phyloP scores from a whole-genome alignment of 2,888 invertebrate species.

The Drosophila demipolita region DNA sequence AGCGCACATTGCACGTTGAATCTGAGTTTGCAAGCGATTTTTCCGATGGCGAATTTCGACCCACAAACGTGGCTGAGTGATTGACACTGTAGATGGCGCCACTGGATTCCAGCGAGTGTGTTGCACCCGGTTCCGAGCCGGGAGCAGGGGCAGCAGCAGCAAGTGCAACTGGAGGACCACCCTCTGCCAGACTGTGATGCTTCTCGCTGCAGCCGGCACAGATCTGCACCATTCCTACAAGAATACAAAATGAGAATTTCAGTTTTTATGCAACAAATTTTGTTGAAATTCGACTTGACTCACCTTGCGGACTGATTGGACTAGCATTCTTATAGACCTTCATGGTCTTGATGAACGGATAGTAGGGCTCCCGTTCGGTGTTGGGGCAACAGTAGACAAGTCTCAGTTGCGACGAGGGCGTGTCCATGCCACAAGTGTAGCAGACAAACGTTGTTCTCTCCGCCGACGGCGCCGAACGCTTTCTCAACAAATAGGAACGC shows the following conservation, averaged over 20 bases:
- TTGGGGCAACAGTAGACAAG: constrained; percentile 94
- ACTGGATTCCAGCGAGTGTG: constrained; percentile 55
- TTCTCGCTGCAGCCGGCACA: constrained; percentile 94
- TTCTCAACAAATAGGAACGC: constrained; percentile 92
- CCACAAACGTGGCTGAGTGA: constrained; percentile 57
- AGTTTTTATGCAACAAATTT: not conserved
- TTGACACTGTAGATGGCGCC: constrained; percentile 62
- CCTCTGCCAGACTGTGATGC: constrained; percentile 86
- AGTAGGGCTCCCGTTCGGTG: constrained; percentile 94
- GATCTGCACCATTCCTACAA: constrained; percentile 92
- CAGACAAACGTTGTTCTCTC: constrained; percentile 92
- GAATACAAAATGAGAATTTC: constrained; percentile 2
- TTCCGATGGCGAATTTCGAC: constrained; percentile 84
- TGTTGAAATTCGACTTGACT: constrained; percentile 6
- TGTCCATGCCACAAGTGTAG: constrained; percentile 94
- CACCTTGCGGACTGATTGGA: constrained; percentile 95
- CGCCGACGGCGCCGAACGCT: constrained; percentile 89
- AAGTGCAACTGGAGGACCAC: constrained; percentile 76
- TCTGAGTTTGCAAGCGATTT: constrained; percentile 84
- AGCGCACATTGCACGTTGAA: constrained; percentile 84
- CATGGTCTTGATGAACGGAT: constrained; percentile 93
- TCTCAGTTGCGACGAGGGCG: constrained; percentile 92
- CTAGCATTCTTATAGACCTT: constrained; percentile 93
- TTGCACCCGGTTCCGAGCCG: constrained; percentile 37
- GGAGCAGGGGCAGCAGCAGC: constrained; percentile 30